Evolutionary conservation across 2,113 vertebrate genomes (phyloP).

Genomic region (Myotis lucifugus): DNA sequence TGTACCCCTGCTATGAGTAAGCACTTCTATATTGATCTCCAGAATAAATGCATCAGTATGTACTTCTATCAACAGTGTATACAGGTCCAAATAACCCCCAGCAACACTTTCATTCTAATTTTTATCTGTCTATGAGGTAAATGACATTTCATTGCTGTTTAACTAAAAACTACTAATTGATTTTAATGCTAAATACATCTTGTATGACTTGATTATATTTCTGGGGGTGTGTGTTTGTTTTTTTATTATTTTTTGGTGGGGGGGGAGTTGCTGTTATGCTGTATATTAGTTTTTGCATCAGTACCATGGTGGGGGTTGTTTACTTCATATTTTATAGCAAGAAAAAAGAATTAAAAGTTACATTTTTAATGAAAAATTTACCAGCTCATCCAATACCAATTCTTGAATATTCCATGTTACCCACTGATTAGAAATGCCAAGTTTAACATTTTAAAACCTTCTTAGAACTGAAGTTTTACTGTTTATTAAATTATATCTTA

Average conservation of each 20-base stretch:
- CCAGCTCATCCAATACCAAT: conserved; percentile 9
- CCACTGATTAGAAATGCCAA: conserved; percentile 45
- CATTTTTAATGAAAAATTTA: conserved; percentile 56
- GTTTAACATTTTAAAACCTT: conserved; percentile 40
- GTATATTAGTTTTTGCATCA: not conserved
- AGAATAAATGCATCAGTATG: not conserved
- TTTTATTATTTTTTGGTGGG: not conserved
- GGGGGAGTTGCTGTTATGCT: not conserved
- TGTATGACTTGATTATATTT: not conserved
- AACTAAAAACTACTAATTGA: conserved; percentile 8
- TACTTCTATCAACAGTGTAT: not conserved
- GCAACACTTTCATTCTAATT: not conserved
- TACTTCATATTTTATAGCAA: not conserved
- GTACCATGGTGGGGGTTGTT: not conserved
- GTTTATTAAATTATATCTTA: conserved; percentile 9
- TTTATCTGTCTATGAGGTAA: not conserved
- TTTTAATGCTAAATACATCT: not conserved
- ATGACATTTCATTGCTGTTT: conserved; percentile 5
- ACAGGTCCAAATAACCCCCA: not conserved
- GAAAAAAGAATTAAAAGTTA: not conserved
- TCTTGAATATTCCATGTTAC: conserved; percentile 1
- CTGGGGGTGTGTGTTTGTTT: not conserved
- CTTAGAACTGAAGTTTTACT: not conserved
- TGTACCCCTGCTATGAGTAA: not conserved
- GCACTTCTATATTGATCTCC: not conserved